Evolutionary conservation across 2,888 invertebrate species (phyloP), one percentile per base, ranked within the genome.

Genomic region (Pachliopta kotzebuea): DNA sequence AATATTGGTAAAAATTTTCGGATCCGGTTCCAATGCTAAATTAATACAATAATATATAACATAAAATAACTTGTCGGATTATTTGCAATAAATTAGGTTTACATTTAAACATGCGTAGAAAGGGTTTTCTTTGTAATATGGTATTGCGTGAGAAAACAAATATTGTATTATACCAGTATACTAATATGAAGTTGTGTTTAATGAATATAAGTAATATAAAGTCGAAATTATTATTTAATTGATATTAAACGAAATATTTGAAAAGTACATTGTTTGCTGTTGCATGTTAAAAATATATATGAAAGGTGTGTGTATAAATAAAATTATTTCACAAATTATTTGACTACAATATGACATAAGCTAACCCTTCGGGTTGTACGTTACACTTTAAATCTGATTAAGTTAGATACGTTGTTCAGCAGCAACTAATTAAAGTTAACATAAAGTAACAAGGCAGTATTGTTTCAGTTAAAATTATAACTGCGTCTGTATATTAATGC

Each of bases 371-470:
- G 0, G n/a, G 45, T 1, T n/a, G 11, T 45, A 45, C 2, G 45
- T 45, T 45, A n/a, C 56, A 56, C 20, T 1, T 20, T 24, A 49
- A 56, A 49, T 56, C 49, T 54, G 53, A 54, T 24, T 24, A 24
- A 1, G 18, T 24, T 26, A 42, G 24, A 20, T 37, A 60, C 24
- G 53, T 60, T 54, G 11, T 37, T 60, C 24, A 60, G 42, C 45
- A 45, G 53, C 42, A 54, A 54, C 20, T 52, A 42, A 54, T 60
- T 54, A 42, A 54, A 60, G 26, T 42, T 53, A 60, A 60, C 37
- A 60, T 49, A 23, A 50, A 56, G 9, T 20, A 54, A 49, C 55
- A 21, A 52, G 8, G 17, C 14, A 31, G 37, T 49, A 55, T 61
- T 54, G 9, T 55, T 56, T 56, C n/a, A 31, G 26, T 29, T 26